Conservation (phyloP, 2,888 invertebrate species). For the Scotopteryx bipunctaria region DNA sequence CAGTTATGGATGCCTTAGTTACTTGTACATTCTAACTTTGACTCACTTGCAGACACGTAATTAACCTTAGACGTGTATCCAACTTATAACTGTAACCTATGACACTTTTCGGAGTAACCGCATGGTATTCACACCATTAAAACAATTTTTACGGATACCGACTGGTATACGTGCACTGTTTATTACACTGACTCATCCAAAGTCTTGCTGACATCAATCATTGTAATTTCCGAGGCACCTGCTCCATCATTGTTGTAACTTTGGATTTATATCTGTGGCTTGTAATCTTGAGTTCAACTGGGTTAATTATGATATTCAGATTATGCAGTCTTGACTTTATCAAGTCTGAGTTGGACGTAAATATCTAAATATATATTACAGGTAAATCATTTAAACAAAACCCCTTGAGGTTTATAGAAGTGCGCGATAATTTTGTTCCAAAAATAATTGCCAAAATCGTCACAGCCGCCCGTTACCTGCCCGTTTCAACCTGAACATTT, state of each 20-base stretch:
- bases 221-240: conserved; percentile 31
- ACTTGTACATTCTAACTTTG: conserved; percentile 65
- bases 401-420: too few species aligned
- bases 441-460: too few species aligned
- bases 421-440: too few species aligned
- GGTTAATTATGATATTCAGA: conserved; percentile 25
- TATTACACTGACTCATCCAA: conserved; percentile 57
- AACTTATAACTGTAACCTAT: conserved; percentile 40
- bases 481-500: too few species aligned
- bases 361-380: too few species aligned
- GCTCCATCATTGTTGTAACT: conserved; percentile 30
- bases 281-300: conserved; percentile 21
- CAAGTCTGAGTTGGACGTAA: too few species aligned
- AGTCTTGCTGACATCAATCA: conserved; percentile 39
- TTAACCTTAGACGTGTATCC: conserved; percentile 58
- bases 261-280: conserved; percentile 15
- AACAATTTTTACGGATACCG: conserved; percentile 49
- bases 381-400: too few species aligned
- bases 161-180: conserved; percentile 39
- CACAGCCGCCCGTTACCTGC: too few species aligned
- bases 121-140: conserved; percentile 62
- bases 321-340: too few species aligned
- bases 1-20: too few species aligned
- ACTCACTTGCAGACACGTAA: conserved; percentile 56
- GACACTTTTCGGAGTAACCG: conserved; percentile 45